Conservation (phyloP, 2,113 vertebrate species). For the Odobenus rosmarus region DNA sequence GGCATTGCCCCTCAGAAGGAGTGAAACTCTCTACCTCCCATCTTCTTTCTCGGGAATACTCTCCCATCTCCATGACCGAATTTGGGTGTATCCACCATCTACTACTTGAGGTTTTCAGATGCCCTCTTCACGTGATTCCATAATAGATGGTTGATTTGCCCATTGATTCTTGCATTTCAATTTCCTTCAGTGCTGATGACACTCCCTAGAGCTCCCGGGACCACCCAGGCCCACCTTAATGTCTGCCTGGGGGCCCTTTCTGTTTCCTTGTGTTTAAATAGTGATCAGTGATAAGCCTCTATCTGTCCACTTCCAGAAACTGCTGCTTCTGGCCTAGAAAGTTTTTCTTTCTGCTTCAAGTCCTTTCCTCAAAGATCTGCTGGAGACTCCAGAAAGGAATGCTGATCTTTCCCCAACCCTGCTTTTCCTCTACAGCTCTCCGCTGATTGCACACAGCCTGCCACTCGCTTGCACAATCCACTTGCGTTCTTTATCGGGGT, state of each 20-base stretch:
- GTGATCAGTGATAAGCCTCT: neutral
- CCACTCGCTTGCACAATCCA: neutral
- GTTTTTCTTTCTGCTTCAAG: conserved; percentile 40
- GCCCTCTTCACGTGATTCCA: neutral
- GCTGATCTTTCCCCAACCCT: neutral
- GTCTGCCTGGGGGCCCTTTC: neutral
- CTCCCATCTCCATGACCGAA: neutral
- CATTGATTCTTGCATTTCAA: neutral
- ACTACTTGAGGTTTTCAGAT: neutral
- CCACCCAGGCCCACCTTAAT: neutral
- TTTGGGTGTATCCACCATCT: neutral
- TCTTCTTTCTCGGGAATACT: neutral
- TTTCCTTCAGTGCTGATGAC: neutral
- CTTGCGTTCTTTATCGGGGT: neutral
- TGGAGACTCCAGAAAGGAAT: conserved; percentile 15
- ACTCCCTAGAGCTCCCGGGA: neutral
- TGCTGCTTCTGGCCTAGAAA: neutral
- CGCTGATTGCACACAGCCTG: neutral
- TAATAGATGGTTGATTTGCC: neutral
- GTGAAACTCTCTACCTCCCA: fast-evolving
- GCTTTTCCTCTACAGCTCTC: neutral
- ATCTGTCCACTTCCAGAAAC: conserved; percentile 9
- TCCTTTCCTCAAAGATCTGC: neutral
- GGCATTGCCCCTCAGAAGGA: neutral
- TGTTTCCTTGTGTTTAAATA: conserved; percentile 4